Base-by-base conservation (phyloP, 2,888 invertebrate genomes). In the Crossocerus cetratus region DNA sequence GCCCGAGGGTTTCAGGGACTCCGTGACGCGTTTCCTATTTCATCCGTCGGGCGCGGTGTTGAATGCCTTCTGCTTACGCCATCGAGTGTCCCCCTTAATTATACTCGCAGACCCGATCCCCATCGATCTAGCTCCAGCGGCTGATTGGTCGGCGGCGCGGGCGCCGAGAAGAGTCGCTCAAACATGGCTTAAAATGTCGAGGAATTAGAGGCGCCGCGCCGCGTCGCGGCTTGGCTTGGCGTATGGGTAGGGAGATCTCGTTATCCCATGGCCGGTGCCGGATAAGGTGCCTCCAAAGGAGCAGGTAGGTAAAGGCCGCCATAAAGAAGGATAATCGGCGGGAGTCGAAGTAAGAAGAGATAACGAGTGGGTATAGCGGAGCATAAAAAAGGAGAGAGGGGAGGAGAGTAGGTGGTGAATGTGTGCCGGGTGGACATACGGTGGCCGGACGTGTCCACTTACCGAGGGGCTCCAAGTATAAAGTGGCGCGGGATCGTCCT, bases 271-370 rank as follows among this genome's bases (percentile, higher is more conserved):
- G n/a, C n/a, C n/a, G n/a, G n/a, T n/a, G 18, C 22, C 20, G 5
- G 55, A 13, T 42, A 45, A 49, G 49, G 49, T 11, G 49, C 49
- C 49, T 49, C 32, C 49, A 49, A 49, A 49, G 49, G 16, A n/a
- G 63, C 44, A 45, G n/a, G 68, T 1, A 45, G 76, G 56, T 68
- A 70, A 32, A 80, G 69, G 68, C 72, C 68, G 66, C 64, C 66
- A 65, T 74, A 76, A 80, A 80, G 74, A 69, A 74, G 79, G 74
- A 81, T 81, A 81, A 77, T 77, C 72, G 69, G 59, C 43, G 72
- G 62, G 57, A 78, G 74, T 72, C 66, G 77, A 79, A 82, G 77
- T 79, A 81, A 82, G 81, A 79, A 81, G 77, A 79, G 77, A 79
- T 81, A 79, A 78, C 78, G 80, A 80, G 79, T 76, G 57, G 70